Base-by-base conservation (phyloP, 2,888 invertebrate species). In the Disparrhopalites patrizii region DNA sequence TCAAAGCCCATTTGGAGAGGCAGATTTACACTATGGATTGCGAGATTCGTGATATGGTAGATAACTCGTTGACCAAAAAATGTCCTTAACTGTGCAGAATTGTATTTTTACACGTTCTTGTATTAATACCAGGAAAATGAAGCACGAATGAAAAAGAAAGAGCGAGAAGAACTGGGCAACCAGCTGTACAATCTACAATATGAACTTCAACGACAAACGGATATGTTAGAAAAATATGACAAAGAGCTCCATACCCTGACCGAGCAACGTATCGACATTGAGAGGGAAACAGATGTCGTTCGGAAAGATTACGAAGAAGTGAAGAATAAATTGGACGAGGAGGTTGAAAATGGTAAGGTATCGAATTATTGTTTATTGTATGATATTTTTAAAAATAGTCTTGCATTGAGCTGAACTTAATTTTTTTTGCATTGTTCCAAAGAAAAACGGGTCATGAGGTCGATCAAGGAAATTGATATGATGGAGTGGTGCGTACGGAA, bases 1-100 rank as follows among this genome's bases (percentile, higher is more conserved):
- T 90, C 1, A 85, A 83, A 73, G 81, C 83, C 40, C 88, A 89
- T 78, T 81, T 90, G 0, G 76, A 83, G 52, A 84, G 84, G 62
- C 86, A 89, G 69, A 85, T 87, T 75, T 80, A 83, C 23, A 82
- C 85, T 62, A 81, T 89, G 0, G 82, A 83, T 51, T 84, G 85
- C 66, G 87, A 91, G 78, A 86, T 90, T 60, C 78, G 82, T 1
- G 85, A 87, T 70, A 80, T 88, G 76, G 88, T 88, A 20, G 15
- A 1, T 13, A 25, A n/a, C n/a, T 30, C 27, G 4, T 51, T 51
- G 7, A 10, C 36, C 7, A 10, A 43, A 18, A 43, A 10, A 10
- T 43, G 5, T 43, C 43, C 43, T n/a, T n/a, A n/a, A n/a, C n/a
- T n/a, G n/a, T n/a, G n/a, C n/a, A n/a, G n/a, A n/a, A n/a, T n/a